Conservation (phyloP, 1,140 invertebrate species). For the Lucilia cuprina region DNA sequence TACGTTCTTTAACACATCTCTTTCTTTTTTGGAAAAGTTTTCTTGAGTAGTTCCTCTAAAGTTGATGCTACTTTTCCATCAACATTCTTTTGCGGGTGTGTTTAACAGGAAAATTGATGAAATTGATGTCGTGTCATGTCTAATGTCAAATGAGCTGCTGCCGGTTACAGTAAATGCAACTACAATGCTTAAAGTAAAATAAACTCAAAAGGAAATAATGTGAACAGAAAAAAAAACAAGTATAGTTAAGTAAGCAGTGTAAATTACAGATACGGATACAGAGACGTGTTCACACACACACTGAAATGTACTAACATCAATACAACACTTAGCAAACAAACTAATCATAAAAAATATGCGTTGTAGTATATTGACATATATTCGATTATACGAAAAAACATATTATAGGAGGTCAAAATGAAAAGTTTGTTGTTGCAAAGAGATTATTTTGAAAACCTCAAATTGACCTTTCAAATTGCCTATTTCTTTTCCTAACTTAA, state of each 20-base stretch:
- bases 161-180: conserved; percentile 28
- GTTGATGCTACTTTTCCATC: too few relatives aligned
- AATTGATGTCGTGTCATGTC: conserved; percentile 37
- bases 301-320: not conserved
- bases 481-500: too few relatives aligned
- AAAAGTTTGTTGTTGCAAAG: too few relatives aligned
- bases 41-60: too few relatives aligned
- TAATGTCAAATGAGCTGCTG: conserved; percentile 36
- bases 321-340: not conserved
- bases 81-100: not conserved
- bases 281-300: not conserved
- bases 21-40: not conserved
- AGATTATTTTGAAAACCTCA: too few relatives aligned
- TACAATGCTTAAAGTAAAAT: not conserved
- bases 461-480: too few relatives aligned
- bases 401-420: too few relatives aligned
- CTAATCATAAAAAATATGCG: conserved; percentile 5
- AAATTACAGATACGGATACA: not conserved
- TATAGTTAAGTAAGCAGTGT: not conserved
- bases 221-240: not conserved
- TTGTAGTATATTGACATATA: not conserved
- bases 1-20: not conserved
- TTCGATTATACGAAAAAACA: not conserved
- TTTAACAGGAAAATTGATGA: conserved; percentile 31
- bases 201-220: not conserved